Evolutionary conservation across 2,113 vertebrate species (phyloP), one percentile per base, ranked within the genome.

Genomic region (Archocentrus centrarchus): DNA sequence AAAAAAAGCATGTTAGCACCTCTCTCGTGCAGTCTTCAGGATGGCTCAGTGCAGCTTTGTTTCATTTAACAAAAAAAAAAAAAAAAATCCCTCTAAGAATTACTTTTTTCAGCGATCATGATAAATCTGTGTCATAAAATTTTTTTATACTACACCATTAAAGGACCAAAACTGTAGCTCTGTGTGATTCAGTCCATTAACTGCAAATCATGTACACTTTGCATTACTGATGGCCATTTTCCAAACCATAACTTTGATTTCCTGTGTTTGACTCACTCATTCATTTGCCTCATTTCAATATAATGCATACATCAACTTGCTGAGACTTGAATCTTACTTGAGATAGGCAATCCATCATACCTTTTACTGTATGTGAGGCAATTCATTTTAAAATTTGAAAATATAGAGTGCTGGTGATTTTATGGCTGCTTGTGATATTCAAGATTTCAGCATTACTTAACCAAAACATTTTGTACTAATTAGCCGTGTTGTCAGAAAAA

Each of bases 221-320:
- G 79, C 39, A 62, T 83, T 77, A 85, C 75, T 60, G 66, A 53
- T 82, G 85, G 79, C 60, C 60, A 85, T 92, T 84, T 88, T 88
- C 77, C 59, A 64, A 86, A 90, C 39, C 78, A 77, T 88, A 88
- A 79, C 61, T 85, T 82, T 88, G 59, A 85, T 88, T 88, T 81
- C 32, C 66, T 79, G 39, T 80, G 44, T 80, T 70, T 17, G 22
- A 70, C 1, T 83, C 73, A 75, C 62, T 62, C 47, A 9, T 30
- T 76, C 50, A 24, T 62, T 70, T 47, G 37, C 24, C 27, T 82
- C 37, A 83, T 44, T 89, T 77, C 63, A 37, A 44, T 73, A 47
- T 22, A 2, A 59, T 50, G 14, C 75, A 77, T 81, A 77, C 81
- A 84, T 88, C 68, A 85, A 14, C 50, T 59, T 39, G 61, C 44